Evolutionary conservation across 2,113 vertebrate species (phyloP), one percentile per base, ranked within the genome.

Genomic region (Sisor rabdophorus): DNA sequence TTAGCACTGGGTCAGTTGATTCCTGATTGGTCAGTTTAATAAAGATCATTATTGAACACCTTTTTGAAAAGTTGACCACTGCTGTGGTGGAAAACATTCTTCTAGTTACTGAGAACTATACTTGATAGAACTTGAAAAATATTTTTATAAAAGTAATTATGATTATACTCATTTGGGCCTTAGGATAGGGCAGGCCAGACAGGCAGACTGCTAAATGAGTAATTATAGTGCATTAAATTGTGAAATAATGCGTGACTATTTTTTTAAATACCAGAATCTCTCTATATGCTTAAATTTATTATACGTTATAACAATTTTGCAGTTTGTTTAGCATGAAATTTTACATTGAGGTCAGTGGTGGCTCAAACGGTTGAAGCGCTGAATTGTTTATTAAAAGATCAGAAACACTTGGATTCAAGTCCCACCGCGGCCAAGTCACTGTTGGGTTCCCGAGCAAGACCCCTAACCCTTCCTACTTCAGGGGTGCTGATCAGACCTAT

Each of bases 151-250:
- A 63, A 40, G 4, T 22, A 65, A 64, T 44, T 4, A 10, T 67
- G 24, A 48, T 26, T 11, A 17, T 17, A 16, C 13, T 26, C 19
- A 22, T 50, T 68, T 52, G 26, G 47, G 47, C 65, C 47, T 52
- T 24, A 69, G 65, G 47, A 52, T 28, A 69, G 24, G 65, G 65
- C 47, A 69, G 47, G 65, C 47, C 47, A 30, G 16, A 52, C 40
- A 30, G 40, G 9, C 12, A 20, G 28, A 52, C 36, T 69, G 13
- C 9, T 11, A 9, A 67, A 48, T 48, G 64, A 26, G 64, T 67
- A 22, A 67, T 67, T 67, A 11, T 26, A 11, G 13, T 5, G 48
- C 1, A 26, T 67, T 48, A 67, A 50, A 67, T 48, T 50, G 8
- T 67, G 44, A 17, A 48, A 50, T 17, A 1, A 48, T 11, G 22